phyloP scores from a whole-genome alignment of 2,888 invertebrate genomes.

The Eurytoma adleriae region DNA sequence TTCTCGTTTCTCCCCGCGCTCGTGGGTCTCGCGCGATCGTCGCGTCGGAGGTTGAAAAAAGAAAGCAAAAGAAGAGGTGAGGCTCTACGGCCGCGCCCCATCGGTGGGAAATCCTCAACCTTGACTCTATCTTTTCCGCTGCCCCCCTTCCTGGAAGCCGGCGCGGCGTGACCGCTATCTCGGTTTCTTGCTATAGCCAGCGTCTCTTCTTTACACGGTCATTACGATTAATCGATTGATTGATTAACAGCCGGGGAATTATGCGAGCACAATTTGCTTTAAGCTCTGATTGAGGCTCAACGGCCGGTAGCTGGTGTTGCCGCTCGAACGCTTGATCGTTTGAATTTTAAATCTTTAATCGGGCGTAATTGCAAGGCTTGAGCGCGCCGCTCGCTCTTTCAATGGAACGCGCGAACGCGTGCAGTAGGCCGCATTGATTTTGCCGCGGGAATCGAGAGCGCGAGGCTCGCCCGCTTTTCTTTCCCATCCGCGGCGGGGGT shows the following conservation, averaged over 20 bases:
- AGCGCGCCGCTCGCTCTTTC: not conserved
- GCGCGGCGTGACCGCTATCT: constrained; percentile 4
- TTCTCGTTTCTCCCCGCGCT: constrained; percentile 29
- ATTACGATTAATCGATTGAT: constrained; percentile 51
- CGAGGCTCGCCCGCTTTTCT: not conserved
- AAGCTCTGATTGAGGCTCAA: constrained; percentile 18
- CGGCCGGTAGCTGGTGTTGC: not conserved
- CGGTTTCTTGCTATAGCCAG: constrained; percentile 28
- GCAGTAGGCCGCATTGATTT: not conserved
- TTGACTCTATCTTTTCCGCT: constrained; percentile 59
- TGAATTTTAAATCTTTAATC: constrained; percentile 33
- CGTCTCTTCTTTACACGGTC: constrained; percentile 50
- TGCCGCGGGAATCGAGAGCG: not conserved
- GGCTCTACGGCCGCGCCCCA: constrained; percentile 55
- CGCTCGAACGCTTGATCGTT: constrained; percentile 5
- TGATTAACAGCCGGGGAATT: constrained; percentile 46
- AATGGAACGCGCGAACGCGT: not conserved
- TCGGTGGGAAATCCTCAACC: constrained; percentile 65
- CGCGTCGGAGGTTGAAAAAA: constrained; percentile 6
- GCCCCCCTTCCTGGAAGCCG: constrained; percentile 11
- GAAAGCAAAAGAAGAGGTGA: constrained; percentile 11
- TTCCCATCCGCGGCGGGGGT: not conserved
- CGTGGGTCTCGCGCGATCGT: not conserved
- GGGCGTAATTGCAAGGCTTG: constrained; percentile 2
- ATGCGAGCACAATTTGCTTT: constrained; percentile 16